Percentiles rank a stretch among this genome's conserved stretches.
These are phyloP conservation scores for Ophraella communa DNA, from an alignment of 2,888 invertebrate species.

Conservation along the genomic window DNA sequence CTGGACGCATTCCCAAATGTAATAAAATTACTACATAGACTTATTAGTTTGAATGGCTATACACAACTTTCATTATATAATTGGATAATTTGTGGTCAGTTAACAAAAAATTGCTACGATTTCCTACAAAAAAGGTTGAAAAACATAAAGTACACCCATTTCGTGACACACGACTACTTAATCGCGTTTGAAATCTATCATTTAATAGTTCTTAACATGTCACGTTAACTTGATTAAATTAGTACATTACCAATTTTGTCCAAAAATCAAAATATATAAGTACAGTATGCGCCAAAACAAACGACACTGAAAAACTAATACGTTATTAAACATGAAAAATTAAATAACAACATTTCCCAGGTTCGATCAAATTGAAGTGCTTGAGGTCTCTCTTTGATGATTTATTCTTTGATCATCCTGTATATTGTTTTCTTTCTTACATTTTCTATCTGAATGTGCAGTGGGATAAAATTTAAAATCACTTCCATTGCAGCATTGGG, in stretches of 20 bases:
- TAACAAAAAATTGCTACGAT: constrained; percentile 1
- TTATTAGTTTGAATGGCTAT: not conserved
- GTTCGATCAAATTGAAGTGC: too few species aligned
- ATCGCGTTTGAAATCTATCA: not conserved
- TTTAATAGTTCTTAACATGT: constrained; percentile 2
- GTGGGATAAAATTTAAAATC: too few species aligned
- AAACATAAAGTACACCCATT: not conserved
- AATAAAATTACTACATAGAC: not conserved
- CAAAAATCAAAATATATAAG: not conserved
- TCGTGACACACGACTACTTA: constrained; percentile 4
- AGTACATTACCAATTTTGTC: not conserved
- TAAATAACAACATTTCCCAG: too few species aligned
- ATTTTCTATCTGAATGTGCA: too few species aligned
- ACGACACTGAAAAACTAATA: too few species aligned
- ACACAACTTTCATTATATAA: constrained; percentile 1
- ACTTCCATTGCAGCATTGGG: too few species aligned
- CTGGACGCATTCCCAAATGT: not conserved
- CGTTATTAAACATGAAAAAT: too few species aligned
- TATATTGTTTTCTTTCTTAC: too few species aligned
- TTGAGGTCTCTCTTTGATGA: too few species aligned
- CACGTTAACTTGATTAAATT: constrained; percentile 1
- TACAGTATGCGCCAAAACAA: not conserved
- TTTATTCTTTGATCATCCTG: too few species aligned
- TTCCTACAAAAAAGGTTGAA: not conserved
- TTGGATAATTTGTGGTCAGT: constrained; percentile 1